Percentiles rank a stretch among this genome's conserved stretches.
phyloP scores from a whole-genome alignment of 2,888 invertebrate genomes.

The Noctuana brunneofusca region DNA sequence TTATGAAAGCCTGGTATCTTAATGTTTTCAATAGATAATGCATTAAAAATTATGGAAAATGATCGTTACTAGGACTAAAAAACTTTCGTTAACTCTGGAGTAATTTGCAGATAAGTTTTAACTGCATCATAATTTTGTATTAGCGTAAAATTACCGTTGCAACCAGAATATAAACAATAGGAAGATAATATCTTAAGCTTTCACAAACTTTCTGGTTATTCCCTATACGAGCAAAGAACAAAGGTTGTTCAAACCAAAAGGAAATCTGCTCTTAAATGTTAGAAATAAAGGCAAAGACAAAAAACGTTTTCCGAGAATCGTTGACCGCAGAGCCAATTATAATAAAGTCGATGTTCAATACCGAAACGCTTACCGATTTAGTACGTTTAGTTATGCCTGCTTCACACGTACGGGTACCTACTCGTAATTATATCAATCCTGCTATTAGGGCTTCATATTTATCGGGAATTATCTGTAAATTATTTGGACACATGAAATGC shows the following conservation, averaged over 20 bases:
- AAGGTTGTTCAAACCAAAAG: constrained; percentile 70
- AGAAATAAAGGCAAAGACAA: constrained; percentile 61
- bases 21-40: neutral
- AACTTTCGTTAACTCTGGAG: neutral
- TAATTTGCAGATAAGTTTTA: neutral
- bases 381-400: constrained; percentile 1
- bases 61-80: neutral
- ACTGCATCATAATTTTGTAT: neutral
- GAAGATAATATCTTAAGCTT: constrained; percentile 46
- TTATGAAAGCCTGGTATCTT: neutral
- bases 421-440: neutral
- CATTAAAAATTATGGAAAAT: neutral
- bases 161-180: constrained; percentile 16
- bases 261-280: constrained; percentile 69
- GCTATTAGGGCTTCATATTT: neutral
- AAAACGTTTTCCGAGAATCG: constrained; percentile 76
- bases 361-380: constrained; percentile 58
- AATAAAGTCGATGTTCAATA: constrained; percentile 77
- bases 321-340: constrained; percentile 78
- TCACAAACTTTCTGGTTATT: constrained; percentile 55
- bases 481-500: too few relatives aligned
- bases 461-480: neutral
- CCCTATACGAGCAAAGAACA: constrained; percentile 51
- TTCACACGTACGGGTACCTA: neutral
- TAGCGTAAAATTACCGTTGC: constrained; percentile 2